Evolutionary conservation across 2,888 invertebrate genomes (phyloP), one percentile per base, ranked within the genome.

Genomic region (Phymatocera aterrima): DNA sequence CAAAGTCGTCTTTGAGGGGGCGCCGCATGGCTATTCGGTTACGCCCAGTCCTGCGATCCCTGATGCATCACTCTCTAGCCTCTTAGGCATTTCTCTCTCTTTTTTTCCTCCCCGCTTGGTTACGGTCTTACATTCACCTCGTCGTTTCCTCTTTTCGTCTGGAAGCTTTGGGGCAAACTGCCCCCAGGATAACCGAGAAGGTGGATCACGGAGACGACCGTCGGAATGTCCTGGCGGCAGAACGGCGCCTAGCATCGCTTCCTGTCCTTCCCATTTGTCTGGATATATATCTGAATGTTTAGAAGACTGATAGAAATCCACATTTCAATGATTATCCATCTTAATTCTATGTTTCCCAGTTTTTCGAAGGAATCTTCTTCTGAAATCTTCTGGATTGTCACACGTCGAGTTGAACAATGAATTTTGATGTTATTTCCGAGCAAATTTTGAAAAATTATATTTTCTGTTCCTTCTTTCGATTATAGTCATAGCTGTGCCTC

Each of bases 1-100:
- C n/a, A n/a, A 54, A 60, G 15, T 75, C 57, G 37, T 54, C 75
- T 75, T 75, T 75, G 75, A 75, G 43, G 51, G 43, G 43, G 51
- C 54, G 24, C 74, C 74, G 74, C 74, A 40, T 28, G 15, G 28
- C 21, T n/a, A 31, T 68, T 34, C 31, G 72, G 72, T 72, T 34
- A 72, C 72, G 72, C 72, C 72, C 72, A 28, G 43, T 72, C 31
- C 72, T 51, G 72, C 21, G 75, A 24, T 75, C 75, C 75, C 57
- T 43, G 72, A 31, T 72, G 34, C 72, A 48, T 72, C 72, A 51
- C 51, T 72, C 72, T 34, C 34, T n/a, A n/a, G n/a, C n/a, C 18
- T 37, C 54, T 21, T 12, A 57, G 28, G n/a, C n/a, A n/a, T n/a
- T 31, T 48, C 40, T 75, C 15, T 40, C 12, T 57, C 57, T 51